Evolutionary conservation across 2,888 invertebrate species (phyloP), one percentile per base, ranked within the genome.

Genomic region (Polydrusus pterygomalis): DNA sequence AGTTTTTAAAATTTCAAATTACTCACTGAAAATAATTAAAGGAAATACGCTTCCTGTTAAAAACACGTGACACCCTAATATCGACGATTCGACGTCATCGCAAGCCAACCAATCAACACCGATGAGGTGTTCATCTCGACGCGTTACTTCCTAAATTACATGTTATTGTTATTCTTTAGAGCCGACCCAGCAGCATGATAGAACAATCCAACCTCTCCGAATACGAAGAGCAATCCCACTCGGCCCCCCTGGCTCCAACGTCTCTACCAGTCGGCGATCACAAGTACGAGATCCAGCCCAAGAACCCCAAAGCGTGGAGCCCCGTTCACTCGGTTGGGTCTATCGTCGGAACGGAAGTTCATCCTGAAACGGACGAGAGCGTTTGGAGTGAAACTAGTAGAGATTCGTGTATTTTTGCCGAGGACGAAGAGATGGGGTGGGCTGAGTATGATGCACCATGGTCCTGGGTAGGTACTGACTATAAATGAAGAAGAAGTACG

Each of bases 251-350:
- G 38, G 87, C 83, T 2, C 91, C 93, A 81, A 91, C 92, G 67
- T 93, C 93, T 47, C 88, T 93, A 68, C 91, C 91, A 43, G 88
- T 92, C 11, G 87, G 87, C 13, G 87, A 87, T 15, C 91, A 91
- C 11, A 93, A 93, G 86, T 91, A 91, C 85, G 93, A 93, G 86
- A 92, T 92, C 6, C 93, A 93, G 79, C 87, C 93, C n/a, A 93
- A 92, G 82, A 94, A 95, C 87, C 94, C 94, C 18, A 91, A 94
- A 83, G 95, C 95, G 34, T 95, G 96, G 95, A 95, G 95, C 83
- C 96, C 96, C 17, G 94, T 95, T n/a, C 91, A 95, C 79, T 95
- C 95, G 84, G 95, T 95, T 9, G 96, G 96, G 10, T 95, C 95
- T 25, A 93, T 95, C 63, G 92, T 93, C 1, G 95, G 95, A 1